phyloP scores from a whole-genome alignment of 2,113 vertebrate species.

The Python bivittatus region DNA sequence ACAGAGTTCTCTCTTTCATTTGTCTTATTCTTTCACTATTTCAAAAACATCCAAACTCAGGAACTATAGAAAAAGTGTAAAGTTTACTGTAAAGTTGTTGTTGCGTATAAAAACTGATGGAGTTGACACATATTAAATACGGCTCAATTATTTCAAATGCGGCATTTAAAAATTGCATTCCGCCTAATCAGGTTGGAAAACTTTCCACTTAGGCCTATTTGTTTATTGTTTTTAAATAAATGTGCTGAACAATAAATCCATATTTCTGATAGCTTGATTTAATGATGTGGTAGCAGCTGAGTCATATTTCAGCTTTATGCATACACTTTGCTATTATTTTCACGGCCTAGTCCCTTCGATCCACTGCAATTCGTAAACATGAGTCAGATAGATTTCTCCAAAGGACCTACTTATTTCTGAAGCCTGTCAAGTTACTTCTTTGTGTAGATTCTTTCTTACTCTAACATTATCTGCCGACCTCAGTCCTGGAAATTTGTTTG shows the following conservation, averaged over 20 bases:
- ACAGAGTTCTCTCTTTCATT: background rate
- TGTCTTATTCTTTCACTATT: background rate
- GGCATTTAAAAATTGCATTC: background rate
- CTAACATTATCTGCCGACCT: background rate
- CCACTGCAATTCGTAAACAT: background rate
- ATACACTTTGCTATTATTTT: background rate
- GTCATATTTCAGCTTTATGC: background rate
- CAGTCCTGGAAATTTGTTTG: background rate
- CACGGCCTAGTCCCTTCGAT: background rate
- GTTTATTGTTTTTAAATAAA: conserved; percentile 1
- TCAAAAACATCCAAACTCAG: background rate
- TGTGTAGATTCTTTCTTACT: background rate
- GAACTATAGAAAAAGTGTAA: background rate
- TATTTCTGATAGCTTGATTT: conserved; percentile 19
- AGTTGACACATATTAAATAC: background rate
- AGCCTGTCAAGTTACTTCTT: rapidly evolving
- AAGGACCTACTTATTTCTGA: background rate
- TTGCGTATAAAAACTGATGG: background rate
- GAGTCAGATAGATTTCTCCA: conserved; percentile 6
- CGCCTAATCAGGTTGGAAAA: background rate
- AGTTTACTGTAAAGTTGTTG: background rate
- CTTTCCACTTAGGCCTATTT: background rate
- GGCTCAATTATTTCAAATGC: background rate
- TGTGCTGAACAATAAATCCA: background rate
- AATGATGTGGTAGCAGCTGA: conserved; percentile 12